Base-by-base conservation (phyloP, 2,888 invertebrate species). In the Scaptodrosophila latifasciaeformis region DNA sequence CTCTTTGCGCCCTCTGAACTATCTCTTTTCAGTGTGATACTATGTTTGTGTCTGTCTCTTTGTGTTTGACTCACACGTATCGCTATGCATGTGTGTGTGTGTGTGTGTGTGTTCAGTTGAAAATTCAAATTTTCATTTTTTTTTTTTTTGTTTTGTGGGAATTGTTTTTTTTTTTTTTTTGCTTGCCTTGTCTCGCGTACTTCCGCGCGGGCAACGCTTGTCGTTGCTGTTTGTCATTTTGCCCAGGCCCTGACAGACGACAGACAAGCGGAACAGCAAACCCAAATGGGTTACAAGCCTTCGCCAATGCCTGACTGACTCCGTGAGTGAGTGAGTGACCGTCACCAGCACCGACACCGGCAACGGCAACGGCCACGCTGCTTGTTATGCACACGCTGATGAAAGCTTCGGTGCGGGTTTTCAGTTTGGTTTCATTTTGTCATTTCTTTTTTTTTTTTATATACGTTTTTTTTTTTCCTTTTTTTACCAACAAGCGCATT, bases 341-440 rank as follows among this genome's bases (percentile, higher is more conserved):
- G 66, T 56, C 61, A 58, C 54, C 53, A 48, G 49, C 55, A 43
- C 59, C 17, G 18, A 27, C n/a, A 15, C 21, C 21, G 27, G 12
- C 24, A 24, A 7, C 3, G 4, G 7, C 24, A 24, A 24, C 24
- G 24, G 7, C 30, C 63, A 24, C 42, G 57, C 58, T 65, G 62
- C 75, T 72, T 71, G 72, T 72, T 71, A 72, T 71, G 71, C 72
- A 75, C 63, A 62, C 70, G 54, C 67, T 75, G 72, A 70, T 75
- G 72, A 71, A 71, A 71, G 10, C 24, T 24, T 7, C 24, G 24
- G 7, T 7, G 24, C 24, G 24, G 24, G 24, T 24, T 24, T 24
- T 24, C 24, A 24, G 3, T 24, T 24, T 24, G 24, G n/a, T n/a
- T n/a, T n/a, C n/a, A n/a, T n/a, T n/a, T n/a, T n/a, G n/a, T n/a